Percentiles rank a stretch among this genome's conserved stretches.
Evolutionary conservation across 2,113 vertebrate species (phyloP).

Genomic region (Hyperopisus bebe): DNA sequence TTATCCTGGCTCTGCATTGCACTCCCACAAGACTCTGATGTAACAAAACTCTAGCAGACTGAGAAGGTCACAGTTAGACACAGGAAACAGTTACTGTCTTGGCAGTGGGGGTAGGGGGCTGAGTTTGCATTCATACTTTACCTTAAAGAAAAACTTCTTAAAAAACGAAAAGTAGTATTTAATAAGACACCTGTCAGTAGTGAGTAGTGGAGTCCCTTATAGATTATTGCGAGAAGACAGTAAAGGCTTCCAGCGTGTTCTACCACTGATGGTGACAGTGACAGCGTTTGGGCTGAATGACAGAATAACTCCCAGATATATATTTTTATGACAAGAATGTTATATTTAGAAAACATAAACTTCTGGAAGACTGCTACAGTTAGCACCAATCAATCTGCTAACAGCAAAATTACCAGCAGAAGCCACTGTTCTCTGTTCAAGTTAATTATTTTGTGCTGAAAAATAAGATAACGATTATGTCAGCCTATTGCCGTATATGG

Average conservation of each 20-base stretch:
- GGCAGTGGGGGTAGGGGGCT: neutral
- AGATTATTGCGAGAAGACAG: slow-evolving; percentile 16
- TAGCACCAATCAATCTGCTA: neutral
- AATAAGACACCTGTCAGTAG: slow-evolving; percentile 27
- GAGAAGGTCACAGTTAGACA: slow-evolving; percentile 20
- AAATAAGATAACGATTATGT: neutral
- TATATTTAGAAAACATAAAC: neutral
- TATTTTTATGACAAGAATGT: neutral
- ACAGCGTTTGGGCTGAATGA: neutral
- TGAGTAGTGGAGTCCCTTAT: slow-evolving; percentile 27
- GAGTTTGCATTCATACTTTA: neutral
- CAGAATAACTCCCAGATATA: neutral
- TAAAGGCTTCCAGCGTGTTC: slow-evolving; percentile 13
- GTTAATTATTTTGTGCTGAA: neutral
- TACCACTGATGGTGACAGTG: neutral
- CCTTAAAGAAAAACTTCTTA: neutral
- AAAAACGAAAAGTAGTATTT: neutral
- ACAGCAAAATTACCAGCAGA: neutral
- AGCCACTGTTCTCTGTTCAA: neutral
- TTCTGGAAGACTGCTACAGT: neutral
- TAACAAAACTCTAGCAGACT: slow-evolving; percentile 14
- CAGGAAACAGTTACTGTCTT: slow-evolving; percentile 19
- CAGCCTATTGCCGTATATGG: neutral
- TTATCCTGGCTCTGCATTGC: slow-evolving; percentile 19
- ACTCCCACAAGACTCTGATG: neutral